Base-by-base conservation (phyloP, 2,888 invertebrate genomes). In the Torymus auratus region DNA sequence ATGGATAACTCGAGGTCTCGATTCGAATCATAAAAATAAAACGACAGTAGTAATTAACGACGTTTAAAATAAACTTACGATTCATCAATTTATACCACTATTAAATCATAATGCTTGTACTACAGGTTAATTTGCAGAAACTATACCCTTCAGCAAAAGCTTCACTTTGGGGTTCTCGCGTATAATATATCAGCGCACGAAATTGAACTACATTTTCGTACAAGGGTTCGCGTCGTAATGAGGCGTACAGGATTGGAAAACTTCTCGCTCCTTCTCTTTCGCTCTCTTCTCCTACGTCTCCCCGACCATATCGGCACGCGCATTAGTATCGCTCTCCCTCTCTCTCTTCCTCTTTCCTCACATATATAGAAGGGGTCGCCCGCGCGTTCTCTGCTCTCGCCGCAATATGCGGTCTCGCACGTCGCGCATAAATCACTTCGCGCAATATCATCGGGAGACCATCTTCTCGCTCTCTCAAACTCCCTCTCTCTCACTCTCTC, bases 341-440 rank as follows among this genome's bases (percentile, higher is more conserved):
- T 60, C 60, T 69, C 65, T 65, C 67, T n/a, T 28, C 15, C 52
- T 74, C 20, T 69, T n/a, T 50, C 62, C 28, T 28, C 78, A 74
- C 28, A 4, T 28, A 28, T 28, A 28, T 28, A 28, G 28, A 28
- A 28, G 28, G 28, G 28, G 28, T 28, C 28, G 28, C 28, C 28
- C 3, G 28, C 28, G 28, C 7, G 28, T 28, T 28, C 3, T 82
- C 84, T 41, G 12, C 17, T 56, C 55, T 64, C 41, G 83, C 82
- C 84, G 87, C 86, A 88, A 88, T 88, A 87, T 89, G 88, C 85
- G 86, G 86, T 87, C 85, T 84, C 85, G 86, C 87, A 86, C 85
- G 83, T 84, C 86, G 84, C 84, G 85, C 87, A 88, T 89, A 88
- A 88, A 89, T 89, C 89, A 88, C 87, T 88, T 88, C 84, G 86